Base-by-base conservation (phyloP, 2,888 invertebrate genomes). In the Tenthredo distinguenda region DNA sequence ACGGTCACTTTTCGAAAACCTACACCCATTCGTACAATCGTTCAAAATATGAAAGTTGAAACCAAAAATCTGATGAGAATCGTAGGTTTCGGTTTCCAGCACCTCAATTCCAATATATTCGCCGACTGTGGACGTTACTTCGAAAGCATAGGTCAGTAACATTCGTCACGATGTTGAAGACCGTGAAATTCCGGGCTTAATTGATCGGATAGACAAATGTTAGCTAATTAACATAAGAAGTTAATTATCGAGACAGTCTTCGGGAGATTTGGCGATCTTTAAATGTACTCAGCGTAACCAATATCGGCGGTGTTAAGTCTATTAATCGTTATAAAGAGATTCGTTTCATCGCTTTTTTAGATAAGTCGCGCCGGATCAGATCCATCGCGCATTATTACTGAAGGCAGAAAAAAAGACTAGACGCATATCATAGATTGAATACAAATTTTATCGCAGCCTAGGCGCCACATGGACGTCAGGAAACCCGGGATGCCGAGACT, bases 101-200 rank as follows among this genome's bases (percentile, higher is more conserved):
- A 62, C 21, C 26, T 62, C 43, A 5, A 72, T n/a, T 72, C 21
- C 43, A 40, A n/a, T n/a, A 31, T 21, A 40, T 21, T n/a, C 71
- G 37, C 40, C 1, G n/a, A 50, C 10, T n/a, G 31, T 77, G 26
- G 82, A 43, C 7, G 15, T 47, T 82, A 18, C 43, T 65, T 82
- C 9, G 21, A 26, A 58, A 47, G 18, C 68, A 71, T 71, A 71
- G 83, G 83, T 83, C 83, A 83, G 83, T 83, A 83, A 83, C 83
- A 68, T 68, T 71, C 55, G 26, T 71, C 43, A 68, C 68, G 26
- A 26, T 47, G 47, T 31, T 10, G 43, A 31, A 65, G 83, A 31
- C 83, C 83, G n/a, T 83, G 83, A 83, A 62, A 83, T 83, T 83
- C 47, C 68, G 68, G 26, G 47, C 5, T 18, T n/a, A 12, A 26